Conservation (phyloP, 1,140 invertebrate species). For the Pachypsylla venusta region DNA sequence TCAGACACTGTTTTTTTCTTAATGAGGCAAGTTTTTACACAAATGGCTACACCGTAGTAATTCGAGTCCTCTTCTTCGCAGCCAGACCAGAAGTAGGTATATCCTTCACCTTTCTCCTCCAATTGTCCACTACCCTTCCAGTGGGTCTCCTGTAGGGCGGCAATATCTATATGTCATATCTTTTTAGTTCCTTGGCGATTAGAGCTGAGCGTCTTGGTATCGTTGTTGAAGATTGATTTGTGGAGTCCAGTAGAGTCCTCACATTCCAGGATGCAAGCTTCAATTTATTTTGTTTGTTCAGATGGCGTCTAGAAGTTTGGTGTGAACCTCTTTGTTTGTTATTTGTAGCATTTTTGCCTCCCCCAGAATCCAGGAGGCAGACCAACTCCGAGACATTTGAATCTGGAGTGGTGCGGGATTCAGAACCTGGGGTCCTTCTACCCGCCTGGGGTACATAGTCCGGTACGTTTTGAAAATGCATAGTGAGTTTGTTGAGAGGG, state of each 20-base stretch:
- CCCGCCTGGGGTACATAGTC: background rate
- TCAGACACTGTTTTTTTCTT: background rate
- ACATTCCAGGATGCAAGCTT: conserved; percentile 5
- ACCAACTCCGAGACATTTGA: too few relatives aligned
- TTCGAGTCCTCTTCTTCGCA: background rate
- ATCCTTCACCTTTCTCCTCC: background rate
- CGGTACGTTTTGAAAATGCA: background rate
- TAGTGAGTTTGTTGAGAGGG: background rate
- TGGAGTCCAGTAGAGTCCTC: background rate
- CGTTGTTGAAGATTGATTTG: background rate
- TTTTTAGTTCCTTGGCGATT: background rate
- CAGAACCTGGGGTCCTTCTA: background rate
- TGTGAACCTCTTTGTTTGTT: background rate
- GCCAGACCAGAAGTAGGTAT: background rate
- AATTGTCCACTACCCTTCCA: background rate
- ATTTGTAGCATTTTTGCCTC: background rate
- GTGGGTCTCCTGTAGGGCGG: background rate
- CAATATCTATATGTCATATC: background rate
- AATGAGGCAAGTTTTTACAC: background rate
- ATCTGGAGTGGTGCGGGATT: background rate
- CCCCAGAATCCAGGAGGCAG: conserved; percentile 7
- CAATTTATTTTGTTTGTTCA: background rate
- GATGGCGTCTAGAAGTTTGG: too few relatives aligned
- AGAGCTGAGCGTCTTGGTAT: background rate
- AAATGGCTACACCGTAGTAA: too few relatives aligned